A percentile compares a stretch with the other conserved stretches of the same genome.
phyloP scores from a whole-genome alignment of 2,888 invertebrate species.

The Caenorhabditis sulstoni region DNA sequence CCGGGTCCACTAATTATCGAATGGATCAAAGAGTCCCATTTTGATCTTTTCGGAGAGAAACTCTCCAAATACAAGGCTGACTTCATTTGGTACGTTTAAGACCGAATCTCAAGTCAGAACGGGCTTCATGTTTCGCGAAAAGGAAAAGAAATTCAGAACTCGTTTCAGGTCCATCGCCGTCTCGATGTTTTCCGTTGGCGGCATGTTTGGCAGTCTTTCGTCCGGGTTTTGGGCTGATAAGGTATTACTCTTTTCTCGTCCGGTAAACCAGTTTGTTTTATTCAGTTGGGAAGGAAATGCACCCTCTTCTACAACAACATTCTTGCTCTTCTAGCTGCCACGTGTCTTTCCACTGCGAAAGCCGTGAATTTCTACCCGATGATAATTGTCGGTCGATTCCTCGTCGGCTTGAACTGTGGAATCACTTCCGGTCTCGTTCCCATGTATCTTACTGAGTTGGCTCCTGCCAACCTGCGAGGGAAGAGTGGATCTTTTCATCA shows the following conservation, averaged over 20 bases:
- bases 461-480: slow-evolving; percentile 88
- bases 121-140: no score
- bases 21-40: slow-evolving; percentile 55
- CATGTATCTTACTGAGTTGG: slow-evolving; percentile 91
- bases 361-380: slow-evolving; percentile 81
- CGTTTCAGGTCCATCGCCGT: slow-evolving; percentile 54
- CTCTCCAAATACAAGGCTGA: slow-evolving; percentile 42
- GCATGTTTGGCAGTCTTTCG: slow-evolving; percentile 49
- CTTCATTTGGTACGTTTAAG: slow-evolving; percentile 47
- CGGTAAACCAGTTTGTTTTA: not conserved
- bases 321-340: slow-evolving; percentile 86
- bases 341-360: slow-evolving; percentile 86
- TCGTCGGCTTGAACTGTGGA: slow-evolving; percentile 84
- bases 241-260: slow-evolving; percentile 5
- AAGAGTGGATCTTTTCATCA: slow-evolving; percentile 92
- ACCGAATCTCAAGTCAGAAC: no score
- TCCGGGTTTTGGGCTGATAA: slow-evolving; percentile 49
- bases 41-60: slow-evolving; percentile 21
- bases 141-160: no score
- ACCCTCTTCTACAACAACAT: slow-evolving; percentile 89
- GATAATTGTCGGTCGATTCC: slow-evolving; percentile 78
- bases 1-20: slow-evolving; percentile 57
- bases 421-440: slow-evolving; percentile 89
- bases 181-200: slow-evolving; percentile 57
- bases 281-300: slow-evolving; percentile 80